phyloP scores from a whole-genome alignment of 2,888 invertebrate genomes.

The Tolmerus cingulatus region DNA sequence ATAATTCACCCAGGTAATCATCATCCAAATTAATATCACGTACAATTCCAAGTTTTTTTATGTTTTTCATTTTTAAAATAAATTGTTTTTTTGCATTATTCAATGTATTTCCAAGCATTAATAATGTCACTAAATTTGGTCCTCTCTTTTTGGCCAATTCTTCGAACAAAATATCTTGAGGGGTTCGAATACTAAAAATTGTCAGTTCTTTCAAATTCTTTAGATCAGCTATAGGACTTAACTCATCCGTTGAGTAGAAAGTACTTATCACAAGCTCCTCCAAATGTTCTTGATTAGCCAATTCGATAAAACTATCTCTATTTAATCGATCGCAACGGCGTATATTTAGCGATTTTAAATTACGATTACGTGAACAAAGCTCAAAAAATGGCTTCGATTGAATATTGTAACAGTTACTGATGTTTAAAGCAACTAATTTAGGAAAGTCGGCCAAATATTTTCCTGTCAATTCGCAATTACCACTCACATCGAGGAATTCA shows the following conservation, averaged over 20 bases:
- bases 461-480: slow-evolving; percentile 45
- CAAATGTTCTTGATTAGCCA: neutral
- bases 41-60: slow-evolving; percentile 14
- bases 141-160: slow-evolving; percentile 6
- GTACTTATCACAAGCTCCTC: slow-evolving; percentile 41
- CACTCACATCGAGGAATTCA: slow-evolving; percentile 43
- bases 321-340: slow-evolving; percentile 43
- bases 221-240: slow-evolving; percentile 1
- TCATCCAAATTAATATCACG: slow-evolving; percentile 10
- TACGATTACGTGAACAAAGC: slow-evolving; percentile 31
- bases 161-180: slow-evolving; percentile 11
- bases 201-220: slow-evolving; percentile 37
- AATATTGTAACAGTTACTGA: slow-evolving; percentile 45
- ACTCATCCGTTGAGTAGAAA: slow-evolving; percentile 22
- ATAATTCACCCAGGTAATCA: slow-evolving; percentile 12
- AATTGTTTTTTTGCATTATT: neutral
- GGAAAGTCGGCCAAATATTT: slow-evolving; percentile 41
- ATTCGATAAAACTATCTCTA: neutral
- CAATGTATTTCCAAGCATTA: neutral
- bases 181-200: neutral
- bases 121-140: slow-evolving; percentile 17
- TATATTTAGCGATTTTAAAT: slow-evolving; percentile 46
- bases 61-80: neutral
- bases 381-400: slow-evolving; percentile 42
- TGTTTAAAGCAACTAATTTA: slow-evolving; percentile 41